Evolutionary conservation across 2,888 invertebrate species (phyloP).

Genomic region (Automeris io): DNA sequence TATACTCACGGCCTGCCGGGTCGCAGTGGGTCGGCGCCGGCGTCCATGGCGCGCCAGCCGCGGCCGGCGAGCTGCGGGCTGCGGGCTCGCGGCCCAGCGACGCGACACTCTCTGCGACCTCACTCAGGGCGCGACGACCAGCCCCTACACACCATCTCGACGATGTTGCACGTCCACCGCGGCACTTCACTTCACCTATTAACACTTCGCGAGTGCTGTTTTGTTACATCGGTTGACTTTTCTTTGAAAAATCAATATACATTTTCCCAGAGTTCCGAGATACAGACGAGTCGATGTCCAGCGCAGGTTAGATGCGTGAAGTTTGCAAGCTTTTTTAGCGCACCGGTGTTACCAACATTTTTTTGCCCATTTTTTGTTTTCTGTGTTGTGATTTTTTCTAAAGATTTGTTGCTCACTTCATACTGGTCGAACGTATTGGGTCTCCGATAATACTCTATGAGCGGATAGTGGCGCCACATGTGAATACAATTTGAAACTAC

Average conservation of each 20-base stretch:
- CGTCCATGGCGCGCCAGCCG: conserved; percentile 73
- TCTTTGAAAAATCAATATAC: conserved; percentile 79
- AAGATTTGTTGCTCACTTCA: conserved; percentile 66
- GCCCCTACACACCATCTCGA: conserved; percentile 73
- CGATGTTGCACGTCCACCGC: conserved; percentile 71
- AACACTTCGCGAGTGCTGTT: conserved; percentile 76
- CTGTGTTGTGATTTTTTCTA: conserved; percentile 74
- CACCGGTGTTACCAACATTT: conserved; percentile 78
- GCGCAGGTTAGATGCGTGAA: conserved; percentile 78
- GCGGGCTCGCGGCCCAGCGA: conserved; percentile 49
- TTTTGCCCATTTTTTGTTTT: conserved; percentile 76
- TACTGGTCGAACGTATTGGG: conserved; percentile 44
- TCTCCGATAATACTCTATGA: conserved; percentile 57
- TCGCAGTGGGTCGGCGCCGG: conserved; percentile 70
- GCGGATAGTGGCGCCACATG: conserved; percentile 37
- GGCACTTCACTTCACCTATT: conserved; percentile 69
- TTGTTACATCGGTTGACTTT: conserved; percentile 77
- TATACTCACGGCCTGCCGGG: conserved; percentile 76
- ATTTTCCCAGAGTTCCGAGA: conserved; percentile 75
- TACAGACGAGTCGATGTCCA: conserved; percentile 78
- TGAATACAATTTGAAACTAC: no score
- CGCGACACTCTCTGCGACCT: conserved; percentile 72
- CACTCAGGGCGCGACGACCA: conserved; percentile 69
- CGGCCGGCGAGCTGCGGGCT: conserved; percentile 73
- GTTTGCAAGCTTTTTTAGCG: conserved; percentile 79